Conservation (phyloP, 2,113 vertebrate genomes). For the Brienomyrus brachyistius region DNA sequence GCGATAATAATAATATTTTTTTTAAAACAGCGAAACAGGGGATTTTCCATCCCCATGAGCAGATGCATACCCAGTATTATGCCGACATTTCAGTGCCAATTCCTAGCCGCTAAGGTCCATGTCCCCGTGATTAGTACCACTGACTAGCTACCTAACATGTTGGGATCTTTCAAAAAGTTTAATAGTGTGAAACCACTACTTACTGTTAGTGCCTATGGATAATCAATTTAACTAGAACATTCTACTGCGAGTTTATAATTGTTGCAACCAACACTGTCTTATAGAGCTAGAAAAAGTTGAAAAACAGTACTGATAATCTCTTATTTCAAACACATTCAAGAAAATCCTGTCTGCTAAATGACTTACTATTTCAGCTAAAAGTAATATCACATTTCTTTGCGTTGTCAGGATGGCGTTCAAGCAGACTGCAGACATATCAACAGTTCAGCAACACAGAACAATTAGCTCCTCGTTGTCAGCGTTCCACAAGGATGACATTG, state of each 20-base stretch:
- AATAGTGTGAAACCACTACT: not conserved
- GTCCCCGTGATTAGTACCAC: not conserved
- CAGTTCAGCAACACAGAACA: not conserved
- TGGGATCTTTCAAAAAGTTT: not conserved
- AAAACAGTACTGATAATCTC: not conserved
- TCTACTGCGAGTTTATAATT: not conserved
- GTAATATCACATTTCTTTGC: not conserved
- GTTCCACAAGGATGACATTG: not conserved
- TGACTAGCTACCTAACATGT: not conserved
- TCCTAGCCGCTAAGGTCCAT: not conserved
- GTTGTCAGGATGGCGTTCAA: not conserved
- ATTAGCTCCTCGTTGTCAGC: not conserved
- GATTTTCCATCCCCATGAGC: not conserved
- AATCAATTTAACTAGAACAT: not conserved
- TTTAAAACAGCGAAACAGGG: not conserved
- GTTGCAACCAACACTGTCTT: not conserved
- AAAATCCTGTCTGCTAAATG: not conserved
- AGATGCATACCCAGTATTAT: not conserved
- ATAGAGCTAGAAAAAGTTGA: not conserved
- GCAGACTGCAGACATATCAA: not conserved
- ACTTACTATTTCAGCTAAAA: not conserved
- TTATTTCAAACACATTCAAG: not conserved
- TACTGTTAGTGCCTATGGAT: not conserved
- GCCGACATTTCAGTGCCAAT: not conserved
- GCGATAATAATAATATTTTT: not conserved